A percentile compares a stretch with the other conserved stretches of the same genome.
Evolutionary conservation across 2,797 vertebrate genomes (phyloP).

Genomic region (Microctenopoma stevenorrisi): DNA sequence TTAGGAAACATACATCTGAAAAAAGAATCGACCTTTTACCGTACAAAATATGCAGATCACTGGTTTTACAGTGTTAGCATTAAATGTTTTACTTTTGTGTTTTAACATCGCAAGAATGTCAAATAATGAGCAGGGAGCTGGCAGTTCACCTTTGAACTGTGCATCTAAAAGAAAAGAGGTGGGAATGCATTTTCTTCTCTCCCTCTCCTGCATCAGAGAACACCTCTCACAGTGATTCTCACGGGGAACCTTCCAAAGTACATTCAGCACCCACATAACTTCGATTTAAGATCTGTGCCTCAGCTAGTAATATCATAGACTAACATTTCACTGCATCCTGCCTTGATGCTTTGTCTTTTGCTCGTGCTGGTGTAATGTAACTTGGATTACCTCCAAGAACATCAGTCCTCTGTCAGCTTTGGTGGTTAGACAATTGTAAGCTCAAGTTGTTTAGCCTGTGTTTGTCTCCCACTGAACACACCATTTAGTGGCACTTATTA

Average conservation of each 20-base stretch:
- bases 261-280: constrained; percentile 77
- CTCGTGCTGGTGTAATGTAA: constrained; percentile 35
- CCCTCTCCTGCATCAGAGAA: constrained; percentile 70
- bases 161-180: constrained; percentile 39
- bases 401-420: constrained; percentile 19
- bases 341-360: constrained; percentile 41
- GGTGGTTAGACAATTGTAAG: constrained; percentile 9
- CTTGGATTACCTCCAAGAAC: constrained; percentile 44
- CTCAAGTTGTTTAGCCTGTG: constrained; percentile 32
- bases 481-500: constrained; percentile 23
- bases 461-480: constrained; percentile 17
- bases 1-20: constrained; percentile 18
- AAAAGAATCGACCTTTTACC: neutral
- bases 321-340: constrained; percentile 51
- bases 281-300: constrained; percentile 66
- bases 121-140: constrained; percentile 63
- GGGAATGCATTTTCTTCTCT: constrained; percentile 40
- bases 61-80: constrained; percentile 17
- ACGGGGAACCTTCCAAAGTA: constrained; percentile 69
- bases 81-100: constrained; percentile 32
- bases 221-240: constrained; percentile 64
- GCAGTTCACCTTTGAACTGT: constrained; percentile 63
- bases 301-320: constrained; percentile 59
- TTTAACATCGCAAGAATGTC: constrained; percentile 40
- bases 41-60: neutral